Conservation (phyloP, 92 coral and sea anemone genomes). For the Epizoanthus illoricatus region DNA sequence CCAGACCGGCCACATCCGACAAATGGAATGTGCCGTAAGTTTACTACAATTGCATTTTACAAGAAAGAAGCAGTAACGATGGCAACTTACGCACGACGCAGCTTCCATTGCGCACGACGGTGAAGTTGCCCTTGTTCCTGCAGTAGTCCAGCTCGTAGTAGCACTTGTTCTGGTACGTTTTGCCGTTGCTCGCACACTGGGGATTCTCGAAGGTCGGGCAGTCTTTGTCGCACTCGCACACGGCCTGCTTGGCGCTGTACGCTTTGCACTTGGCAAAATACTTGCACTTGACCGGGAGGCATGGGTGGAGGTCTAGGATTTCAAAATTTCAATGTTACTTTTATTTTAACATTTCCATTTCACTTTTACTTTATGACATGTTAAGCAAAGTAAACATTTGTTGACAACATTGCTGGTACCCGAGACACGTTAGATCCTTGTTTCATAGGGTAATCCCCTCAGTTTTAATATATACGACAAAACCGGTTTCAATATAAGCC, state of each 20-base stretch:
- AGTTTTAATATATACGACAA: no score
- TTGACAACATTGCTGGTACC: no score
- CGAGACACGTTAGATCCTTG: no score
- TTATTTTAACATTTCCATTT: neutral
- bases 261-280: slow-evolving; percentile 58
- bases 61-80: neutral
- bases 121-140: slow-evolving; percentile 33
- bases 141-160: slow-evolving; percentile 39
- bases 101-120: slow-evolving; percentile 52
- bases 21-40: no score
- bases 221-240: slow-evolving; percentile 53
- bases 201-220: slow-evolving; percentile 60
- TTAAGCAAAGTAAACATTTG: neutral
- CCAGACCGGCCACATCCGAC: no score
- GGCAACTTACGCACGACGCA: slow-evolving; percentile 28
- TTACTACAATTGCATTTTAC: neutral
- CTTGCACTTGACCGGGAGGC: slow-evolving; percentile 55
- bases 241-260: slow-evolving; percentile 56
- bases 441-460: no score
- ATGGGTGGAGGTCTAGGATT: slow-evolving; percentile 54
- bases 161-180: slow-evolving; percentile 51
- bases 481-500: no score
- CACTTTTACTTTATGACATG: no score
- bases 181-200: slow-evolving; percentile 42
- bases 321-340: neutral